phyloP scores from a whole-genome alignment of 2,888 invertebrate species.

The Meteorus cinctellus region DNA sequence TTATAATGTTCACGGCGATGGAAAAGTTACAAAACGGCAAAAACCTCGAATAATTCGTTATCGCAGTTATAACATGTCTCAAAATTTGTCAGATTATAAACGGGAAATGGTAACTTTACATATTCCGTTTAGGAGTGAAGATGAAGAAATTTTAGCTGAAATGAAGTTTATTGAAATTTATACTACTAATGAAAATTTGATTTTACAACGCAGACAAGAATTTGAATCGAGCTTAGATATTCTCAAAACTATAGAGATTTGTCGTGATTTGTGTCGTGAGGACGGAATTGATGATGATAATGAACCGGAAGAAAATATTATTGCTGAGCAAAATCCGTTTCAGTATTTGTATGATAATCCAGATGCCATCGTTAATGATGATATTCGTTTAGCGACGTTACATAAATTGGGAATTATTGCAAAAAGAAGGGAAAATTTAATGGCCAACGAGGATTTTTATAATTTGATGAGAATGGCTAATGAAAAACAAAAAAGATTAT shows the following conservation, averaged over 20 bases:
- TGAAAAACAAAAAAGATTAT: too few species aligned
- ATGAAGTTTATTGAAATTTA: conserved; percentile 62
- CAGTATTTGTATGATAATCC: too few species aligned
- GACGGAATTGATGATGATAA: conserved; percentile 18
- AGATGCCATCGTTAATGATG: too few species aligned
- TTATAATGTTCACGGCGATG: conserved; percentile 49
- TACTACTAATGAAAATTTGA: conserved; percentile 24
- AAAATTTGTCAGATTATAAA: conserved; percentile 63
- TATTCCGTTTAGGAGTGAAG: conserved; percentile 67
- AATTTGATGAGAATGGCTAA: too few species aligned
- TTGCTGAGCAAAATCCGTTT: conserved; percentile 33
- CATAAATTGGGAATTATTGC: too few species aligned
- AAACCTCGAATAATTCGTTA: conserved; percentile 65
- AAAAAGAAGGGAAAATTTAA: too few species aligned
- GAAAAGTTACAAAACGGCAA: conserved; percentile 56
- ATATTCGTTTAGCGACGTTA: too few species aligned
- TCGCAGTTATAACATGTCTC: conserved; percentile 67
- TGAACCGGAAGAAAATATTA: not conserved
- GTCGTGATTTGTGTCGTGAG: conserved; percentile 34
- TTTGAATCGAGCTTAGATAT: conserved; percentile 33
- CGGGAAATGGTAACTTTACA: conserved; percentile 57
- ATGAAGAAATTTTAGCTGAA: conserved; percentile 65
- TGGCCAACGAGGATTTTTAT: too few species aligned
- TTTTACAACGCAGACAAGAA: conserved; percentile 21
- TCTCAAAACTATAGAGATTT: conserved; percentile 29